These are phyloP conservation scores for Trisateles emortualis DNA, from an alignment of 2,888 invertebrate species.

Conservation along the genomic window DNA sequence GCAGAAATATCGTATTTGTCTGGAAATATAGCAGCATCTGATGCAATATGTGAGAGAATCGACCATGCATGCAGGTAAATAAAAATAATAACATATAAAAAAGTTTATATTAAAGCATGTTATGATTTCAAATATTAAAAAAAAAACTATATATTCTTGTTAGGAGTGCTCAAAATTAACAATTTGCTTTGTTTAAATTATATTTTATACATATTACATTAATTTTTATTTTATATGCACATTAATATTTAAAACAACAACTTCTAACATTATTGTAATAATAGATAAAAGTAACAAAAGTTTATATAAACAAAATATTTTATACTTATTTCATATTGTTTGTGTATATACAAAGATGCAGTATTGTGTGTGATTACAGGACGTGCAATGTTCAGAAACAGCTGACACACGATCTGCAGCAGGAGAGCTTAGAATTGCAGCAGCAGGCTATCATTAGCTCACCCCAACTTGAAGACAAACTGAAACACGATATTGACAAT, in stretches of 20 bases:
- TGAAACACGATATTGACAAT: constrained; percentile 55
- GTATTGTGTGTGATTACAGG: constrained; percentile 57
- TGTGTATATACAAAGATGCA: constrained; percentile 47
- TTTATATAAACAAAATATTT: constrained; percentile 59
- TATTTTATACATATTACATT: constrained; percentile 45
- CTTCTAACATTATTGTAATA: constrained; percentile 73
- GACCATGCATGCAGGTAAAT: constrained; percentile 79
- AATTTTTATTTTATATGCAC: constrained; percentile 44
- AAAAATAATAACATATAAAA: constrained; percentile 42
- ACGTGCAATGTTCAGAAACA: constrained; percentile 76
- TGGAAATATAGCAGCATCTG: constrained; percentile 83
- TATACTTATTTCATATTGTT: constrained; percentile 49
- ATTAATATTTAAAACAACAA: constrained; percentile 63
- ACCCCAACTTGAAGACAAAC: constrained; percentile 74
- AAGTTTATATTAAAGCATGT: constrained; percentile 66
- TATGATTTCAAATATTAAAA: constrained; percentile 45
- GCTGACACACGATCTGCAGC: constrained; percentile 75
- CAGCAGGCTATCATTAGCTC: constrained; percentile 76
- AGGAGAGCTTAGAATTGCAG: constrained; percentile 81
- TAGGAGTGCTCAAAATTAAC: constrained; percentile 52
- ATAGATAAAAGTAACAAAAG: constrained; percentile 58
- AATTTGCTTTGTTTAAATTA: constrained; percentile 47
- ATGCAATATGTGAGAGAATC: constrained; percentile 84
- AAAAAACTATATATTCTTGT: constrained; percentile 36
- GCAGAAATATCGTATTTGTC: constrained; percentile 85